phyloP scores from a whole-genome alignment of 2,888 invertebrate genomes.

The Nymphalis polychloros region DNA sequence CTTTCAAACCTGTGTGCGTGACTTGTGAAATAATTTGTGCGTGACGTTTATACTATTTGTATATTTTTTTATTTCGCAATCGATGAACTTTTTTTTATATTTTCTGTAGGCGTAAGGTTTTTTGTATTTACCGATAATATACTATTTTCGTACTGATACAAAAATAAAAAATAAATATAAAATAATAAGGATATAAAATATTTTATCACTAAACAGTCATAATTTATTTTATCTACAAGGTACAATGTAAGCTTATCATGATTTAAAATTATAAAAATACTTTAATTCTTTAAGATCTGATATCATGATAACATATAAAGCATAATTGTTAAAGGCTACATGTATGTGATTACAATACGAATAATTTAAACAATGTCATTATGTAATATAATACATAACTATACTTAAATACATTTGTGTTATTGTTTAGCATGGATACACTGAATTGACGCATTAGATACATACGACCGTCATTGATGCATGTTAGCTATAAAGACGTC shows the following conservation, averaged over 20 bases:
- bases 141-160: too few relatives aligned
- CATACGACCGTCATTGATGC: constrained; percentile 58
- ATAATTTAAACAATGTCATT: constrained; percentile 22
- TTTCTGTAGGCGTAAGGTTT: too few relatives aligned
- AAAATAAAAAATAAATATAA: too few relatives aligned
- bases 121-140: too few relatives aligned
- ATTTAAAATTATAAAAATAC: background rate
- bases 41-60: too few relatives aligned
- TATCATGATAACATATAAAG: background rate
- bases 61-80: too few relatives aligned
- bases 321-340: background rate
- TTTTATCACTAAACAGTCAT: constrained; percentile 1
- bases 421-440: constrained; percentile 29
- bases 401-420: constrained; percentile 2
- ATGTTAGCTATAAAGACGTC: constrained; percentile 49
- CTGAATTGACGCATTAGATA: constrained; percentile 61
- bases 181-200: too few relatives aligned
- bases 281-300: constrained; percentile 1
- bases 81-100: too few relatives aligned
- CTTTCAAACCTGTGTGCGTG: too few relatives aligned
- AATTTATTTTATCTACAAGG: background rate
- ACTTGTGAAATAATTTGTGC: too few relatives aligned
- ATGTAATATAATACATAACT: constrained; percentile 7
- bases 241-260: constrained; percentile 1
- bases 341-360: constrained; percentile 5